Conservation (phyloP, 2,113 vertebrate genomes). For the Aleadryas rufinucha region DNA sequence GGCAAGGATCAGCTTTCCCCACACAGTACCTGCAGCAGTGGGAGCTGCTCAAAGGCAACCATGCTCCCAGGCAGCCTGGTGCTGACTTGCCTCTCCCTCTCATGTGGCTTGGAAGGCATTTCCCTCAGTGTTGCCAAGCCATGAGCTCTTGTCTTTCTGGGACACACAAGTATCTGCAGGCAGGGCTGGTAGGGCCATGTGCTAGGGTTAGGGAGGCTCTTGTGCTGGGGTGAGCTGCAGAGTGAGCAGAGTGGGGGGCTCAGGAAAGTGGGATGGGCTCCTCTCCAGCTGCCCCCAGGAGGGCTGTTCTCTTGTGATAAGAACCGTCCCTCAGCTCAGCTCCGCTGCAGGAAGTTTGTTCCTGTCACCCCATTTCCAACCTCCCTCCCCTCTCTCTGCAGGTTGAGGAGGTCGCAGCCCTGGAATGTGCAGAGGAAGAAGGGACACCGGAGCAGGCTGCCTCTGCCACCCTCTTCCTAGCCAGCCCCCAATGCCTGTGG, state of each 20-base stretch:
- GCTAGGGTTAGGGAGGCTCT: not conserved
- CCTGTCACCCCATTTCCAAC: conserved; percentile 10
- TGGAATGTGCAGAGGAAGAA: not conserved
- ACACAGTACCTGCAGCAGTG: not conserved
- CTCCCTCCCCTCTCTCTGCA: not conserved
- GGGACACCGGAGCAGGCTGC: not conserved
- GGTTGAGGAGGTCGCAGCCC: not conserved
- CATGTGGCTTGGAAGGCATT: not conserved
- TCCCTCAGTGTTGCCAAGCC: not conserved
- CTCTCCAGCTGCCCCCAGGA: not conserved
- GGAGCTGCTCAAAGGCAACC: not conserved
- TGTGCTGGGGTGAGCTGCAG: not conserved
- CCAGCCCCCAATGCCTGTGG: fast-evolving
- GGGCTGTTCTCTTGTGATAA: conserved; percentile 1
- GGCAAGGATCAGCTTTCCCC: not conserved
- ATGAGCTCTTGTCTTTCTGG: not conserved
- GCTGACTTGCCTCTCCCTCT: not conserved
- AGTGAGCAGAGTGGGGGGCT: not conserved
- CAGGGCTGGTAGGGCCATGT: not conserved
- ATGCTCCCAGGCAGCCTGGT: not conserved
- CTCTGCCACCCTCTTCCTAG: not conserved
- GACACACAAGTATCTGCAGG: not conserved
- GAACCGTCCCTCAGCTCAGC: not conserved
- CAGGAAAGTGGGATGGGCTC: not conserved
- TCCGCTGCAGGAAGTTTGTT: not conserved